Percentiles rank a stretch among this genome's conserved stretches.
These are phyloP conservation scores for Poecilia wingei DNA, from an alignment of 2,797 vertebrate genomes.

Conservation along the genomic window DNA sequence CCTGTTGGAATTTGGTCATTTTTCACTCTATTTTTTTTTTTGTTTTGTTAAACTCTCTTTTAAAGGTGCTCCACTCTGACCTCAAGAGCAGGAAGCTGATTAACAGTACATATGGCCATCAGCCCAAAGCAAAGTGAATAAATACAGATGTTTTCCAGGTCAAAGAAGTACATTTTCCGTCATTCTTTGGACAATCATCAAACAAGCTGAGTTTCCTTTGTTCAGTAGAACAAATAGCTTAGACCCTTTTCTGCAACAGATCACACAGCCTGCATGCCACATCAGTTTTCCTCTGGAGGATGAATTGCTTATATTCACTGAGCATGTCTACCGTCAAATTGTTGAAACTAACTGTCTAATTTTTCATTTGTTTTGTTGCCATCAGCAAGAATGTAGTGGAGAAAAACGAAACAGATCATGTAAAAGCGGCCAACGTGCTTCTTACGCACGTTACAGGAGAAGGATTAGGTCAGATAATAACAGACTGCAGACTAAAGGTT, in stretches of 20 bases:
- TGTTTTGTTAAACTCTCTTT: neutral
- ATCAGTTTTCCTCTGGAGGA: neutral
- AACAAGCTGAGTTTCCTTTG: neutral
- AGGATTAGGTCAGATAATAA: conserved; percentile 15
- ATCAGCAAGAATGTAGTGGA: neutral
- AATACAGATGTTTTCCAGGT: neutral
- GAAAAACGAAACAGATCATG: neutral
- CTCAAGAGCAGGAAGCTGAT: neutral
- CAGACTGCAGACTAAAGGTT: conserved; percentile 15
- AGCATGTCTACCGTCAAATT: neutral
- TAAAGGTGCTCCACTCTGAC: no score
- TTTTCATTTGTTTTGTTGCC: neutral
- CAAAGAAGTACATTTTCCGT: neutral
- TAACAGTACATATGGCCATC: neutral
- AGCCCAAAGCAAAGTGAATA: neutral
- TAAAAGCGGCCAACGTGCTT: neutral
- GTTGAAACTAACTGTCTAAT: neutral
- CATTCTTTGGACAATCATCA: neutral
- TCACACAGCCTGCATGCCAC: neutral
- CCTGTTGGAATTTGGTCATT: neutral
- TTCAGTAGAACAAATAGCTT: neutral
- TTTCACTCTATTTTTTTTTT: neutral
- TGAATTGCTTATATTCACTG: neutral
- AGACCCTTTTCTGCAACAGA: neutral
- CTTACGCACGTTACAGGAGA: neutral